Conservation (phyloP, 2,888 invertebrate genomes). For the Megaustenia siamemsis region DNA sequence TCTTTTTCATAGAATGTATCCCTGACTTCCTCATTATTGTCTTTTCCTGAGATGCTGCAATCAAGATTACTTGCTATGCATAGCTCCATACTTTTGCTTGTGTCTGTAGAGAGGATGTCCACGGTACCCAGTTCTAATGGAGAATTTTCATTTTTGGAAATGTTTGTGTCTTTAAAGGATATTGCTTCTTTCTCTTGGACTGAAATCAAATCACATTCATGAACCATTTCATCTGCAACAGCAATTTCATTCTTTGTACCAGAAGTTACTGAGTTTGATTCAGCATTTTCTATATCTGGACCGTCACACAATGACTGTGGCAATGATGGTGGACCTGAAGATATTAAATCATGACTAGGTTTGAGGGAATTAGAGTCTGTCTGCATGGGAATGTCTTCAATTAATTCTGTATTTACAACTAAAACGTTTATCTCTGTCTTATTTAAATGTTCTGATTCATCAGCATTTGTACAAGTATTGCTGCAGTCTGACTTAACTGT, state of each 20-base stretch:
- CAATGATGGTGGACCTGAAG: no score
- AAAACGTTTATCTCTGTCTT: not conserved
- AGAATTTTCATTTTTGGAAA: not conserved
- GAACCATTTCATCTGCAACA: not conserved
- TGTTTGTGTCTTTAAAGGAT: no score
- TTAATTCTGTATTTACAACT: not conserved
- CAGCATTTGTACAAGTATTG: not conserved
- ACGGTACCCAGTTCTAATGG: not conserved
- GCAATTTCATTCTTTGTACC: not conserved
- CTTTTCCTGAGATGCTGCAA: not conserved
- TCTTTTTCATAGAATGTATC: not conserved
- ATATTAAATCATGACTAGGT: no score
- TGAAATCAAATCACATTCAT: not conserved
- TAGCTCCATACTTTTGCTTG: not conserved
- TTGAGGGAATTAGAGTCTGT: not conserved
- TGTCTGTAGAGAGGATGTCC: not conserved
- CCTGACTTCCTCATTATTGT: not conserved
- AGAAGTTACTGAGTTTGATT: not conserved
- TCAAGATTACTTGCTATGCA: not conserved
- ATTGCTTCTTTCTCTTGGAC: not conserved
- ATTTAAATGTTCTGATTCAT: not conserved
- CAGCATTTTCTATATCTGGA: not conserved
- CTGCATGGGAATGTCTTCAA: not conserved
- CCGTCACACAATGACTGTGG: not conserved
- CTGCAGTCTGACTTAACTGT: not conserved